A percentile compares a stretch with the other conserved stretches of the same genome.
These are phyloP conservation scores for Apostichopus californicus DNA, from an alignment of 35 echinoderm and acorn worm species.

Conservation along the genomic window DNA sequence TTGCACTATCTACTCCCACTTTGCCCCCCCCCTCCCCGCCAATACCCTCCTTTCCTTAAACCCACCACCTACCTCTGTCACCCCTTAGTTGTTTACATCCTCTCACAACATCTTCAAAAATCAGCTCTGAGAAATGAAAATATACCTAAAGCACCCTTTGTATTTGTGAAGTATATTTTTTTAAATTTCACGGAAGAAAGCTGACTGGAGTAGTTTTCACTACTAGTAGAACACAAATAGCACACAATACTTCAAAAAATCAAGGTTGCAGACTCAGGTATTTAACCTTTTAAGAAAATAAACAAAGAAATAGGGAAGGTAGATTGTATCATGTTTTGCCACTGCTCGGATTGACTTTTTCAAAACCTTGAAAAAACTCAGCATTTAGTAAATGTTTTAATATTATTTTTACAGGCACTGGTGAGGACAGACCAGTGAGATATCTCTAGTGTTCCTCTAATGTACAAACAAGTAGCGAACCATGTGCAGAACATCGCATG, in stretches of 20 bases:
- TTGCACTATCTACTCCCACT: neutral
- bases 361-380: too few relatives aligned
- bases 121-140: neutral
- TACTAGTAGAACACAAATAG: constrained; percentile 5
- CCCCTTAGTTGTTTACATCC: neutral
- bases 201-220: neutral
- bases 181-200: neutral
- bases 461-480: too few relatives aligned
- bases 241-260: constrained; percentile 1
- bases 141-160: constrained; percentile 4
- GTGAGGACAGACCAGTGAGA: too few relatives aligned
- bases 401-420: too few relatives aligned
- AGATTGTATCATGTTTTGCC: neutral
- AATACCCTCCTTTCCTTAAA: neutral
- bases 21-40: neutral
- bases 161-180: neutral
- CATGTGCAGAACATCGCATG: too few relatives aligned
- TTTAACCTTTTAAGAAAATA: neutral
- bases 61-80: neutral
- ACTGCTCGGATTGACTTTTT: neutral
- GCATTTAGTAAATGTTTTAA: too few relatives aligned
- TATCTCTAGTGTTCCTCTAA: too few relatives aligned
- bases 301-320: constrained; percentile 2
- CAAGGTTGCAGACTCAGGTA: neutral
- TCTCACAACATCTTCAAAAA: neutral